Conservation (phyloP, 2,113 vertebrate genomes). For the Pituophis catenifer region DNA sequence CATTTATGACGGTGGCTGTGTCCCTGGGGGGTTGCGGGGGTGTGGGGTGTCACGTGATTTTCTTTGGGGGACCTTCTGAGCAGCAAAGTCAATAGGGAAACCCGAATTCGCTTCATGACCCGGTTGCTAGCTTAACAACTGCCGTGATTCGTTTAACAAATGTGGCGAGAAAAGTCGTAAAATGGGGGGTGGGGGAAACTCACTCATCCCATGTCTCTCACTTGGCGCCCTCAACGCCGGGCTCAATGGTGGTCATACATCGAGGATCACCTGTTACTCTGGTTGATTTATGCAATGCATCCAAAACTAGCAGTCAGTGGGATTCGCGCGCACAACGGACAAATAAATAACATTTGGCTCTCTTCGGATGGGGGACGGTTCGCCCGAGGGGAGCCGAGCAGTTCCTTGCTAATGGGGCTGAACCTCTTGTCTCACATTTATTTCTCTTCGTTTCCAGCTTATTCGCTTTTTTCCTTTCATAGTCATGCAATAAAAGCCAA, state of each 20-base stretch:
- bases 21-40: background rate
- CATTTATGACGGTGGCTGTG: background rate
- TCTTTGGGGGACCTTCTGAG: background rate
- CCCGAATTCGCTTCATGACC: background rate
- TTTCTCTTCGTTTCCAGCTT: background rate
- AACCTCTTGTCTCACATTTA: background rate
- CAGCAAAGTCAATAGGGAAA: background rate
- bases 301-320: background rate
- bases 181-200: background rate
- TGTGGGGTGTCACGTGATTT: no score
- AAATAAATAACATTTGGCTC: background rate
- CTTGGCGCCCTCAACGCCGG: background rate
- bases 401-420: rapidly evolving
- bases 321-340: rapidly evolving
- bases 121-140: background rate
- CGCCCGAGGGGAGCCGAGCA: background rate
- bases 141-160: background rate
- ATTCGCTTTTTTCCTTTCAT: background rate
- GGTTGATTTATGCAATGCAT: background rate
- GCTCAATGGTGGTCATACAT: background rate
- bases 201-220: no score
- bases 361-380: background rate
- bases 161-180: rapidly evolving
- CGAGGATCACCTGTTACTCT: background rate
- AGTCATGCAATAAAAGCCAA: background rate